Percentiles rank a stretch among this genome's conserved stretches.
Conservation (phyloP, 2,888 invertebrate genomes). For the Drosophila nr. perissopoda region DNA sequence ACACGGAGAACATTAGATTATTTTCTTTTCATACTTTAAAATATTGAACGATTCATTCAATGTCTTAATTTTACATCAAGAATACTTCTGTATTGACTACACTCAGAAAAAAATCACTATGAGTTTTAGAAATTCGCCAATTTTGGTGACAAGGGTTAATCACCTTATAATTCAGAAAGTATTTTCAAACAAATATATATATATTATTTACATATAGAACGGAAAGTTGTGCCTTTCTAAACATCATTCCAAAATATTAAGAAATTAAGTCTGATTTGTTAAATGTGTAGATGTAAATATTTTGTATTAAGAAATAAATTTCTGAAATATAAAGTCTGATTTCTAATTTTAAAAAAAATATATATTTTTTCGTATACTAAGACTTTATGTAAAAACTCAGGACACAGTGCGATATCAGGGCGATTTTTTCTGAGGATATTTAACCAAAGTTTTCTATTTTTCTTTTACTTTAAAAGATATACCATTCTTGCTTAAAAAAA, state of each 20-base stretch:
- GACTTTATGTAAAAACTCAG: too few species aligned
- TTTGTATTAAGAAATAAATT: not conserved
- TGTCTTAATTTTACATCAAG: not conserved
- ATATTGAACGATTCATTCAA: not conserved
- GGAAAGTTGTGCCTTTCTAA: too few species aligned
- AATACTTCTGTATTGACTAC: not conserved
- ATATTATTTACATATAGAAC: not conserved
- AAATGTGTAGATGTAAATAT: not conserved
- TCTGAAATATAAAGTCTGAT: not conserved
- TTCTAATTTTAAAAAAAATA: not conserved
- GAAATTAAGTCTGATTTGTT: not conserved
- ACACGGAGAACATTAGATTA: too few species aligned
- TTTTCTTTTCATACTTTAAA: too few species aligned
- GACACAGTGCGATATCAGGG: too few species aligned
- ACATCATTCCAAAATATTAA: not conserved
- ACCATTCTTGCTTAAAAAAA: too few species aligned
- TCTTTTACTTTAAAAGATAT: too few species aligned
- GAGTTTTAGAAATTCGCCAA: not conserved
- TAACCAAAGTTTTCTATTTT: too few species aligned
- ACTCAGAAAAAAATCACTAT: not conserved
- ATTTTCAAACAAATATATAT: not conserved
- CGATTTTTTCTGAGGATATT: too few species aligned
- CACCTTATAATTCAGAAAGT: not conserved
- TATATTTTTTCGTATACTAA: too few species aligned
- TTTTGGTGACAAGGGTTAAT: not conserved